Evolutionary conservation across 2,888 invertebrate genomes (phyloP), one percentile per base, ranked within the genome.

Genomic region (Andrena bicolor): DNA sequence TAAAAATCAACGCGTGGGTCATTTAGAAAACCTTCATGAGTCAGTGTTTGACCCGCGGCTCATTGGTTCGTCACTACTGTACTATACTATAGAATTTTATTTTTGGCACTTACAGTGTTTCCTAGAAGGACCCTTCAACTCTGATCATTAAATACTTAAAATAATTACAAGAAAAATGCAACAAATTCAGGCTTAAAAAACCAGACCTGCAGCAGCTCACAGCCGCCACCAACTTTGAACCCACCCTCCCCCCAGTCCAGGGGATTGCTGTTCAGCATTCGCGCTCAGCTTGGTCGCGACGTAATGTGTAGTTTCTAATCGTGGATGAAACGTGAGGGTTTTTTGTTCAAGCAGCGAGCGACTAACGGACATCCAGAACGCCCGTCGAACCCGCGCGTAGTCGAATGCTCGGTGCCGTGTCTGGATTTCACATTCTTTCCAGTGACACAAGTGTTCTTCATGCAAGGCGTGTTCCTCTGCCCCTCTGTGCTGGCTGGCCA

Each of bases 401-500:
- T 16, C 70, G 78, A 65, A 16, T 56, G 68, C 41, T 49, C 63
- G 60, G 56, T 63, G 65, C 61, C 71, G 68, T 86, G 82, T 80
- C 86, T 80, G 78, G 78, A 86, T 76, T 86, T 84, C 82, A 82
- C 80, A 86, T 88, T 83, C 82, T 79, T 80, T 56, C 60, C 63
- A 49, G 77, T 66, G 64, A 71, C 76, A 64, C 68, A 64, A 79
- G 86, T 85, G 85, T 86, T 88, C 76, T 81, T 88, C 79, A 85
- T 87, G 88, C 88, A 76, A 83, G 71, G 61, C 88, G 83, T 73
- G 87, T 84, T 75, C 49, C 76, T 32, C 58, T 56, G 76, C 56
- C 73, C 48, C 73, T 41, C 41, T 41, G 73, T 60, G 84, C 72
- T 82, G 76, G 64, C 82, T 41, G 72, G 80, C 76, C 26, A 56